Percentiles rank a stretch among this genome's conserved stretches.
phyloP scores from a whole-genome alignment of 2,797 vertebrate genomes.

The Crypturellus tataupa region DNA sequence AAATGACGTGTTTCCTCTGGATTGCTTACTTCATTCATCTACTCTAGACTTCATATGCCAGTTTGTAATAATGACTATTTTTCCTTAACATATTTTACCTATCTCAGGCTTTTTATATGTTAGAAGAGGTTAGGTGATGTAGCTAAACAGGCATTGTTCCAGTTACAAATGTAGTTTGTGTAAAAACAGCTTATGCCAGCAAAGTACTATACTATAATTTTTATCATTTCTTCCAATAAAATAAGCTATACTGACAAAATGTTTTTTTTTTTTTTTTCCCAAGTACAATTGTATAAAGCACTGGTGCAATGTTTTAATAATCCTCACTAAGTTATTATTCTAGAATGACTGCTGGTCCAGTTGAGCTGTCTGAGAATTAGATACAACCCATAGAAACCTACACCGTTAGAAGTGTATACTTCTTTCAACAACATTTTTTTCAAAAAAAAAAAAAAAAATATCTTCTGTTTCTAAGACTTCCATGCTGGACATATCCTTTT shows the following conservation, averaged over 20 bases:
- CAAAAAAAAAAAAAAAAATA: background rate
- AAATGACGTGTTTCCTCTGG: background rate
- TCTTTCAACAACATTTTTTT: background rate
- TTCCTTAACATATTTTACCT: background rate
- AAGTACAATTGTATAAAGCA: conserved; percentile 23
- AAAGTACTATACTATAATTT: conserved; percentile 24
- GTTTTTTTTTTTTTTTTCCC: background rate
- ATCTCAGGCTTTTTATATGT: conserved; percentile 23
- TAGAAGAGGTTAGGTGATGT: background rate
- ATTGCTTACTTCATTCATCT: background rate
- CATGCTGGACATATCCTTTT: background rate
- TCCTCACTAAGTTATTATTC: conserved; percentile 16
- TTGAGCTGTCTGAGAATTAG: conserved; percentile 7
- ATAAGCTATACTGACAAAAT: conserved; percentile 13
- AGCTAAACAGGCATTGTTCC: background rate
- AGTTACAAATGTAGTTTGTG: conserved; percentile 28
- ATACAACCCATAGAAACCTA: background rate
- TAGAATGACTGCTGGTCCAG: background rate
- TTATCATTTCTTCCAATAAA: conserved; percentile 3
- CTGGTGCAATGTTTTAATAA: conserved; percentile 44
- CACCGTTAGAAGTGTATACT: background rate
- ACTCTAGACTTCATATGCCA: background rate
- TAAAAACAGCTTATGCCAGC: background rate
- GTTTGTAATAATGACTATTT: background rate
- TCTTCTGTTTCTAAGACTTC: background rate